Evolutionary conservation across 2,113 vertebrate genomes (phyloP).

Genomic region (Amazona guildingii): DNA sequence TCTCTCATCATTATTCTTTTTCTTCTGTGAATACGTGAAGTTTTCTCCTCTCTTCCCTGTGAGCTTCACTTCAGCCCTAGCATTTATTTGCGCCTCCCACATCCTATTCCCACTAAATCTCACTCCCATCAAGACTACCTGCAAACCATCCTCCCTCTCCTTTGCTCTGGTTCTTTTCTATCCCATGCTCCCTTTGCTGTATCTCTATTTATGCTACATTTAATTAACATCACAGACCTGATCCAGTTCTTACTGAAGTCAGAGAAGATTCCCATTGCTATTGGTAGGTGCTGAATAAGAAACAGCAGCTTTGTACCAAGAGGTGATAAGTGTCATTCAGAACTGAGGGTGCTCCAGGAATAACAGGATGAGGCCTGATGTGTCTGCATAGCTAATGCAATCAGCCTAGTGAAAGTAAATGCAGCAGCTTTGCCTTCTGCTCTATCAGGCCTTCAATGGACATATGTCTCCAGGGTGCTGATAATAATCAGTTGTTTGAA

Average conservation of each 20-base stretch:
- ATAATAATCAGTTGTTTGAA: not conserved
- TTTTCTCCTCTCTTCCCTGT: not conserved
- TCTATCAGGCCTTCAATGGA: not conserved
- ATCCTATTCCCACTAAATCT: not conserved
- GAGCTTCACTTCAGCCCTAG: not conserved
- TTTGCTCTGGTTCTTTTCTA: not conserved
- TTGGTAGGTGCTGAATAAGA: not conserved
- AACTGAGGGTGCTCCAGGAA: not conserved
- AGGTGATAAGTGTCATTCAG: not conserved
- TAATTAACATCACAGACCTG: not conserved
- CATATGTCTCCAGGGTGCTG: not conserved
- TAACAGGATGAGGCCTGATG: not conserved
- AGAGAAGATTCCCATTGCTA: not conserved
- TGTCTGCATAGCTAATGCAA: slow-evolving; percentile 5
- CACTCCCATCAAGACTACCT: not conserved
- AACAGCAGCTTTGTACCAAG: not conserved
- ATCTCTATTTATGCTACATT: not conserved
- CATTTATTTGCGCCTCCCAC: not conserved
- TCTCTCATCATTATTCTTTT: not conserved
- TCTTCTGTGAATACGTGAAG: not conserved
- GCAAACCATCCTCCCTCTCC: not conserved
- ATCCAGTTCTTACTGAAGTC: not conserved
- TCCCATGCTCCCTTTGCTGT: not conserved
- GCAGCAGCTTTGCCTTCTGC: not conserved
- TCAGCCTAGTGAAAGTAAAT: not conserved